Evolutionary conservation across 2,888 invertebrate species (phyloP).

Genomic region (Falcaria lacertinaria): DNA sequence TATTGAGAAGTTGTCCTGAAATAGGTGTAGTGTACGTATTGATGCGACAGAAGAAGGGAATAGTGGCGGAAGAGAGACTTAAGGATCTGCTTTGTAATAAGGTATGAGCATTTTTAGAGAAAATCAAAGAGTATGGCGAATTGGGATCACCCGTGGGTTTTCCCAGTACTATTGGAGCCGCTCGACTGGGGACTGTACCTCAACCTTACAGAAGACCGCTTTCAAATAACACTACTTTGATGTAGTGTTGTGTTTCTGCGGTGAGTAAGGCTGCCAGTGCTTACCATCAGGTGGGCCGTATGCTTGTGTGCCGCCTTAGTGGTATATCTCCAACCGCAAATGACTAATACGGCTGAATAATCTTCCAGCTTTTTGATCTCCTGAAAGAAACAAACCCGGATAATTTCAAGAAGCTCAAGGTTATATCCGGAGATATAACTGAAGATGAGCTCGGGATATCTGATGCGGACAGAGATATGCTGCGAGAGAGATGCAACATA

Average conservation of each 20-base stretch:
- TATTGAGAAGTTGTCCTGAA: conserved; percentile 84
- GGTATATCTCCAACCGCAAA: too few species aligned
- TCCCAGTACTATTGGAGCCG: too few species aligned
- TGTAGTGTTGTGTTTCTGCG: too few species aligned
- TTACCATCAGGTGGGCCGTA: too few species aligned
- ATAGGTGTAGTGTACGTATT: conserved; percentile 83
- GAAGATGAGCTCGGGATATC: conserved; percentile 80
- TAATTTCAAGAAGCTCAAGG: conserved; percentile 80
- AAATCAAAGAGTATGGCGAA: too few species aligned
- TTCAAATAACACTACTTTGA: too few species aligned
- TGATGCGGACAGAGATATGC: conserved; percentile 74
- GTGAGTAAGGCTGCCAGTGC: too few species aligned
- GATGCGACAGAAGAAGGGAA: conserved; percentile 84
- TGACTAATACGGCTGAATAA: neutral
- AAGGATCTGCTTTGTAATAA: conserved; percentile 60
- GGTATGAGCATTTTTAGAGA: conserved; percentile 31
- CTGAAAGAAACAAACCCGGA: conserved; percentile 77
- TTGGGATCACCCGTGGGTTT: too few species aligned
- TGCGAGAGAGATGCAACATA: conserved; percentile 82
- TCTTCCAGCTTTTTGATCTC: conserved; percentile 71
- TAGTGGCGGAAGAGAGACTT: conserved; percentile 79
- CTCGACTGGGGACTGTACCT: too few species aligned
- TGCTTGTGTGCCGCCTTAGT: too few species aligned
- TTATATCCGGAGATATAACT: conserved; percentile 83
- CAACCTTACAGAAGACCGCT: too few species aligned